Conservation (phyloP, 2,113 vertebrate species). For the Murina feae region DNA sequence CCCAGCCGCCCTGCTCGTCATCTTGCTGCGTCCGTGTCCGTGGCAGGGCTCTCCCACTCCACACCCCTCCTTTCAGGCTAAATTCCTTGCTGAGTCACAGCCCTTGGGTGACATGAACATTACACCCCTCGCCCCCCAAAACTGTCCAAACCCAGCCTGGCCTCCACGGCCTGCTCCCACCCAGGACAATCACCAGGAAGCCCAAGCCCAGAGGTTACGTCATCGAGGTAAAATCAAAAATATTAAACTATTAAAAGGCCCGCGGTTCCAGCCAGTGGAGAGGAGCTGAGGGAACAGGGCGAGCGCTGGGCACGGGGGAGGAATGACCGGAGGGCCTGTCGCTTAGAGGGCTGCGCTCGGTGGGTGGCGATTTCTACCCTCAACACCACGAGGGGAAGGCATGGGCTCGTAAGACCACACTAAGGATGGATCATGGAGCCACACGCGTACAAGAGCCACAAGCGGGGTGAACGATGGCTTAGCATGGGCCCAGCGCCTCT, state of each 20-base stretch:
- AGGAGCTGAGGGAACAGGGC: neutral
- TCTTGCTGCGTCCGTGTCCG: neutral
- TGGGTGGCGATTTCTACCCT: neutral
- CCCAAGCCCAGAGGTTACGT: neutral
- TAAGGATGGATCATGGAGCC: rapidly evolving
- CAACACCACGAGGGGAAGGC: neutral
- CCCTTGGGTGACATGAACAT: neutral
- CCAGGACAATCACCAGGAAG: neutral
- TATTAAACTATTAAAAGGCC: neutral
- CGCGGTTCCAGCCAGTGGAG: neutral
- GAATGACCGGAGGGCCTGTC: too few relatives aligned
- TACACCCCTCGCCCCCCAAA: neutral
- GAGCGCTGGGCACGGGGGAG: neutral
- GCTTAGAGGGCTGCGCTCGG: rapidly evolving
- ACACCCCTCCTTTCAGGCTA: neutral
- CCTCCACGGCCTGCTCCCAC: neutral
- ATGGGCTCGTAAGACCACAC: neutral
- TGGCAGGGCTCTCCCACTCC: neutral
- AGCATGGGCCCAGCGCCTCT: neutral
- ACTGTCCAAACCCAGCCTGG: neutral
- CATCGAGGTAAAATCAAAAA: neutral
- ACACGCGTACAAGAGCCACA: rapidly evolving
- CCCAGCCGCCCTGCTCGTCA: neutral
- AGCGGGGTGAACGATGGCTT: neutral
- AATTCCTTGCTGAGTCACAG: neutral